These are phyloP conservation scores for Pampusana beccarii DNA, from an alignment of 2,113 vertebrate species.

Conservation along the genomic window DNA sequence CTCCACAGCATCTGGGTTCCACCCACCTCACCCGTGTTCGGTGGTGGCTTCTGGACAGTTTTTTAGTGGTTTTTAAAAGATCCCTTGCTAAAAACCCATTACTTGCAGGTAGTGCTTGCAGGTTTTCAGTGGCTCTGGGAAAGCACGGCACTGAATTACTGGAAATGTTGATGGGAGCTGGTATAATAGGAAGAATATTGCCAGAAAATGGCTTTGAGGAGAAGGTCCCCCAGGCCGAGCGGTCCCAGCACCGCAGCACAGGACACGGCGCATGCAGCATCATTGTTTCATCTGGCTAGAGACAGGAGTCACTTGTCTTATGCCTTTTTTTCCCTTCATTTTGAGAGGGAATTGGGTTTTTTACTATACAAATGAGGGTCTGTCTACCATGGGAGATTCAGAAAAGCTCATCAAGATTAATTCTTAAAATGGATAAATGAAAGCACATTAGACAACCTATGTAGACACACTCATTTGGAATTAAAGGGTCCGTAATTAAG, in stretches of 20 bases:
- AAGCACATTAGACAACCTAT: constrained; percentile 46
- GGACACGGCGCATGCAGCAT: background rate
- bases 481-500: constrained; percentile 50
- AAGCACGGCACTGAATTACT: background rate
- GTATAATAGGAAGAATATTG: background rate
- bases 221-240: background rate
- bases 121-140: background rate
- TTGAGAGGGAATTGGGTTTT: background rate
- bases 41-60: background rate
- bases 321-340: background rate
- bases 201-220: background rate
- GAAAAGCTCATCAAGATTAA: constrained; percentile 58
- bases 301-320: background rate
- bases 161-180: background rate
- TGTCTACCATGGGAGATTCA: background rate
- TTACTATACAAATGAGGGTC: background rate
- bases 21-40: no score
- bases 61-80: background rate
- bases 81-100: background rate
- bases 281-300: background rate
- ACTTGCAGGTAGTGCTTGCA: background rate
- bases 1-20: no score
- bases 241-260: background rate
- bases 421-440: constrained; percentile 43
- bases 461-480: constrained; percentile 52